Base-by-base conservation (phyloP, 2,113 vertebrate genomes). In the Octodon degus region DNA sequence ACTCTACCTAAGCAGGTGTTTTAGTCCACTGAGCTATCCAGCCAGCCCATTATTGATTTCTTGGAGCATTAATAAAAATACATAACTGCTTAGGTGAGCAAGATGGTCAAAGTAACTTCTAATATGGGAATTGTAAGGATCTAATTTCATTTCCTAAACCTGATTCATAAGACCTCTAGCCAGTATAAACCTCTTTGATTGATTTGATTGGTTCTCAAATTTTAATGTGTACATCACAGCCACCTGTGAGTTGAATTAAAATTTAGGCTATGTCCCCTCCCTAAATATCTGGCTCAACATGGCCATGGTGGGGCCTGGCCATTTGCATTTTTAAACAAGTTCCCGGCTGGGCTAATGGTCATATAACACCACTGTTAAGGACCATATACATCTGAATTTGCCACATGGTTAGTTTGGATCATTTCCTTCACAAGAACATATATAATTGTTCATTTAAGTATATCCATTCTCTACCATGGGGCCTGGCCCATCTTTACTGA, bases 31-130 rank as follows among this genome's bases (percentile, higher is more conserved):
- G 55, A 55, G 55, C 55, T 55, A 55, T 55, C 14, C 2, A 3
- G 12, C 55, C 14, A 4, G 12, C 55, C 55, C 55, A 86, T 30
- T 96, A 19, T 81, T 25, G 60, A 43, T 80, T 67, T 81, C 30
- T 62, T 89, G 32, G 32, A 82, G 81, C 6, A 91, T 86, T 50
- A 89, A 16, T 84, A 89, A 83, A 89, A 92, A 74, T 30, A 93
- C 89, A 72, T 67, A 53, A 67, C 47, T 65, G 67, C 22, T 65
- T 77, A 40, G 6, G 2, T 32, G 7, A 43, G 5, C 34, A 72
- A 90, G 62, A 50, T 62, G 30, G 22, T 22, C 32, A 53, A 83
- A 43, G 11, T 55, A 37, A 53, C 30, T 50, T 32, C 34, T 85
- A 81, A 94, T 5, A 85, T 40, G n/a, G 5, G 4, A 43, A 12